A percentile compares a stretch with the other conserved stretches of the same genome.
phyloP scores from a whole-genome alignment of 2,888 invertebrate species.

The Portevinia maculata region DNA sequence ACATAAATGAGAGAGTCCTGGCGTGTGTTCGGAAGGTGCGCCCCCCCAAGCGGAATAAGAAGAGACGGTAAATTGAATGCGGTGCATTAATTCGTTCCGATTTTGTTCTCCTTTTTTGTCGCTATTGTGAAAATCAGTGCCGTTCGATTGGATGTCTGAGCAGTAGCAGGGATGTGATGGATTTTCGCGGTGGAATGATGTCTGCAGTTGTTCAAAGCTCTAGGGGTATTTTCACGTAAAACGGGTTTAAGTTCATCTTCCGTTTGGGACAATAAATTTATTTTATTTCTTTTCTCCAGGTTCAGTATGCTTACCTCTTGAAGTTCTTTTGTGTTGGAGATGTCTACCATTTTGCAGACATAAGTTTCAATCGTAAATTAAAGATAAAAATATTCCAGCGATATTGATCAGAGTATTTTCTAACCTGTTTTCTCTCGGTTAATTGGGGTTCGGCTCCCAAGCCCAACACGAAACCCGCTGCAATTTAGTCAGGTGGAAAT shows the following conservation, averaged over 20 bases:
- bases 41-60: background rate
- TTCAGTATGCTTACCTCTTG: background rate
- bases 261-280: slow-evolving; percentile 2
- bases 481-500: too few species aligned
- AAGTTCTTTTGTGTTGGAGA: background rate
- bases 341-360: too few species aligned
- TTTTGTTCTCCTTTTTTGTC: slow-evolving; percentile 47
- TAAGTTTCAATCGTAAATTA: too few species aligned
- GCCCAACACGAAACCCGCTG: too few species aligned
- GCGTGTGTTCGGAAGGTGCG: background rate
- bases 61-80: slow-evolving; percentile 58
- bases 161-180: slow-evolving; percentile 26
- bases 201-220: slow-evolving; percentile 40
- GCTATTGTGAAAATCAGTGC: slow-evolving; percentile 6
- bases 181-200: slow-evolving; percentile 12
- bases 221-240: slow-evolving; percentile 31
- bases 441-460: too few species aligned
- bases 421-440: too few species aligned
- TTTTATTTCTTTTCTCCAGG: background rate
- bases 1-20: slow-evolving; percentile 56
- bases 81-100: slow-evolving; percentile 72
- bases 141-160: slow-evolving; percentile 48
- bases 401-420: too few species aligned
- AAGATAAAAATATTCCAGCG: background rate
- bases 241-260: slow-evolving; percentile 24